Percentiles rank a stretch among this genome's conserved stretches.
Conservation (phyloP, 1,140 invertebrate genomes). For the Dendrolimus punctatus region DNA sequence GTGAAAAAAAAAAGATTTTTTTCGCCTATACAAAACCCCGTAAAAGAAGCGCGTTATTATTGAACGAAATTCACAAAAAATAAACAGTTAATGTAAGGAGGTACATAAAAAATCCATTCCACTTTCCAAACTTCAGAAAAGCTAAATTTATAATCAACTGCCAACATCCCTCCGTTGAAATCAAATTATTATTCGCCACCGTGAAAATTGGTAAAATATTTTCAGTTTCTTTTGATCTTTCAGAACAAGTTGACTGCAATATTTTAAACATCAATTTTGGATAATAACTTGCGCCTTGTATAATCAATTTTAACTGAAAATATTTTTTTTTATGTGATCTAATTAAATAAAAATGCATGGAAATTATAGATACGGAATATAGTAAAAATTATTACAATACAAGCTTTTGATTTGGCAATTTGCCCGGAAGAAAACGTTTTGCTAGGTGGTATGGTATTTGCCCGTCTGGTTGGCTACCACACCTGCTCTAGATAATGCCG, state of each 20-base stretch:
- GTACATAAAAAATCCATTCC: conserved; percentile 57
- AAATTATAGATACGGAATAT: too few relatives aligned
- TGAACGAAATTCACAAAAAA: conserved; percentile 26
- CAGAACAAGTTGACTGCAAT: conserved; percentile 40
- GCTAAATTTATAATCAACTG: conserved; percentile 57
- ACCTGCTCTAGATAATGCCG: too few relatives aligned
- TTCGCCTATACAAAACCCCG: too few relatives aligned
- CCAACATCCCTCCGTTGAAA: conserved; percentile 48
- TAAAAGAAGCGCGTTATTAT: too few relatives aligned
- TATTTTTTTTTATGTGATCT: too few relatives aligned
- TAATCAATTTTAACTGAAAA: conserved; percentile 11
- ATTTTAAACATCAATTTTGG: conserved; percentile 48
- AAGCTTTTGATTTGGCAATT: too few relatives aligned
- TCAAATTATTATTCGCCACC: conserved; percentile 57
- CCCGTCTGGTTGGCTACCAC: too few relatives aligned
- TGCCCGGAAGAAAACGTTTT: too few relatives aligned
- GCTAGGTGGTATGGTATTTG: too few relatives aligned
- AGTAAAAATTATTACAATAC: too few relatives aligned
- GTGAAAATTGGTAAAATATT: conserved; percentile 56
- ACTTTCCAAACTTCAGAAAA: conserved; percentile 43
- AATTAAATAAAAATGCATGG: too few relatives aligned
- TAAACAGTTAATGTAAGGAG: conserved; percentile 44
- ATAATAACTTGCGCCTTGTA: conserved; percentile 35
- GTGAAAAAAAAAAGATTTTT: too few relatives aligned
- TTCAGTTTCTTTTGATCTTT: conserved; percentile 45